Conservation (phyloP, 2,888 invertebrate species). For the Andrena marginata region DNA sequence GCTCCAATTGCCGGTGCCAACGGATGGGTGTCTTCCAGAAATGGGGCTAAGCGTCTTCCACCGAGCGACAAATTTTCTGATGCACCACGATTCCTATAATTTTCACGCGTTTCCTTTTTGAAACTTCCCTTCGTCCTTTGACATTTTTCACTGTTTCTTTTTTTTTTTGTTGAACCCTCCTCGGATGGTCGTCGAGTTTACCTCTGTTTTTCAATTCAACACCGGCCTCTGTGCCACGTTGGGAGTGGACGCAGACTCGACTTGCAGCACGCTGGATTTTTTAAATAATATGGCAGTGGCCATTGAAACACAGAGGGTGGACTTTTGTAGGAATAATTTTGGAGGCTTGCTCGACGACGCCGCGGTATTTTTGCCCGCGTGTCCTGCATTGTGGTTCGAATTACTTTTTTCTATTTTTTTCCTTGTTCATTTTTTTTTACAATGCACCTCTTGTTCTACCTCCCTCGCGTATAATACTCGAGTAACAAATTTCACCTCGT, state of each 20-base stretch:
- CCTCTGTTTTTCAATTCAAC: neutral
- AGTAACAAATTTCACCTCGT: neutral
- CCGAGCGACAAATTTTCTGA: constrained; percentile 5
- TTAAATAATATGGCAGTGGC: neutral
- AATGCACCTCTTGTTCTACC: constrained; percentile 42
- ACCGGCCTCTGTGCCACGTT: neutral
- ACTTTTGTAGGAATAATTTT: neutral
- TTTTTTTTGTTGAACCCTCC: neutral
- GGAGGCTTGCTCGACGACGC: constrained; percentile 3
- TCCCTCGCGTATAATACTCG: constrained; percentile 36
- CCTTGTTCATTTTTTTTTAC: neutral
- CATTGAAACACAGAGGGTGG: neutral
- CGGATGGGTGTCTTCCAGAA: constrained; percentile 95
- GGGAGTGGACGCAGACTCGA: neutral
- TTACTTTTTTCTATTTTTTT: neutral
- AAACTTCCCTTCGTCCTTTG: neutral
- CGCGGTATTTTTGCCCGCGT: neutral
- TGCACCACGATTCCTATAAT: constrained; percentile 5
- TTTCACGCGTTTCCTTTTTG: neutral
- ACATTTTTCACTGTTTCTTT: neutral
- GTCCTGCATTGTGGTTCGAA: neutral
- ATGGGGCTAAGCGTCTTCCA: constrained; percentile 88
- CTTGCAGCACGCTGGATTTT: neutral
- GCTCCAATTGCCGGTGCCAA: constrained; percentile 95
- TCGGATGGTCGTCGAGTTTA: neutral